Evolutionary conservation across 2,113 vertebrate genomes (phyloP), one percentile per base, ranked within the genome.

Genomic region (Vulpes lagopus): DNA sequence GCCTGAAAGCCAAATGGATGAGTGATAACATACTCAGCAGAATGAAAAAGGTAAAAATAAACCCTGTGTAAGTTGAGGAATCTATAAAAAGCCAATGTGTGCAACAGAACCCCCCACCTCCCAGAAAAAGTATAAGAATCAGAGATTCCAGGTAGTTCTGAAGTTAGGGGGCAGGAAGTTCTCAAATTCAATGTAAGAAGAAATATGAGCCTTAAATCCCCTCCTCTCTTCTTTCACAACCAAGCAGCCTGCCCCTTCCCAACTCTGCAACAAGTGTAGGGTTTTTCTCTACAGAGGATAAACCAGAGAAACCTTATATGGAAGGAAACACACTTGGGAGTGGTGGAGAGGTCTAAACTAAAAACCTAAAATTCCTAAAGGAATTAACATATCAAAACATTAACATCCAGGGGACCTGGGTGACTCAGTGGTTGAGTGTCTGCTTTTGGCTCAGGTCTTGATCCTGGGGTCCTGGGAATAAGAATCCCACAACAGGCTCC

Each of bases 1-100:
- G 53, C 11, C 22, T 84, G 53, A 89, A n/a, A 94, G 49, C 53
- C 62, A 96, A 85, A 71, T 22, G 25, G 20, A 73, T 69, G 16
- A 53, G 25, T 30, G 11, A 79, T 22, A 94, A 89, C 27, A 79
- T n/a, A 79, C 38, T 59, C 51, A 82, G 67, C 43, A 65, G 43
- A 87, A 80, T 87, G 11, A 87, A 88, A 87, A 82, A 87, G 35
- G 51, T 76, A 20, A 49, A 87, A 67, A 53, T n/a, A 91, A 82
- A 81, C 49, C 32, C 74, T 74, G 23, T 60, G 8, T 82, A 87
- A 87, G 25, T 22, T 32, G 16, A 38, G 14, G 22, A 49, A 65
- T 20, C 59, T 59, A 49, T 32, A 25, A 71, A 53, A 38, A 88
- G 59, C 8, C 76, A 92, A 9, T 32, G 81, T 23, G 0, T 74